Evolutionary conservation across 2,113 vertebrate species (phyloP).

Genomic region (Rhinoptilus africanus): DNA sequence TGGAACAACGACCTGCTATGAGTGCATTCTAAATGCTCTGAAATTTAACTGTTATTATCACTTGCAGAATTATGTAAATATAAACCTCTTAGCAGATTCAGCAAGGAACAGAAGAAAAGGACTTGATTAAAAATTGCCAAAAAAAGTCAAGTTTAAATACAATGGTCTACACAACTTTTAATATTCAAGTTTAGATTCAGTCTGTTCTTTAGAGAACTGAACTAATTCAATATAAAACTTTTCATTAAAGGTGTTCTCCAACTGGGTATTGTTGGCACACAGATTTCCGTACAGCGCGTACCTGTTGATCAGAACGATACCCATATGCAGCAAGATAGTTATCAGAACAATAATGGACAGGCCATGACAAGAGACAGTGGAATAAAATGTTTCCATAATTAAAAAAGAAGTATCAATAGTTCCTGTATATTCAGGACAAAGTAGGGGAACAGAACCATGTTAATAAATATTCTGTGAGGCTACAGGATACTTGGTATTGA

Average conservation of each 20-base stretch:
- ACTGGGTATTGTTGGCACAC: not conserved
- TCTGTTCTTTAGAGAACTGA: not conserved
- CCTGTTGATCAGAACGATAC: not conserved
- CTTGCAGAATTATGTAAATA: not conserved
- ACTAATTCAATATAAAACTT: slow-evolving; percentile 21
- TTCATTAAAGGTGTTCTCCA: slow-evolving; percentile 18
- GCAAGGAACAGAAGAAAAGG: not conserved
- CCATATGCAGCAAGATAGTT: not conserved
- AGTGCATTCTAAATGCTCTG: slow-evolving; percentile 2
- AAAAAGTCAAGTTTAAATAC: not conserved
- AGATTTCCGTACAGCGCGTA: not conserved
- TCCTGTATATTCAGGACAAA: not conserved
- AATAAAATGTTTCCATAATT: slow-evolving; percentile 7
- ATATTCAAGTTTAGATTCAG: not conserved
- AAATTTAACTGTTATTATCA: not conserved
- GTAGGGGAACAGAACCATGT: not conserved
- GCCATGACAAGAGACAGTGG: not conserved
- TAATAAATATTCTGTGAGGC: not conserved
- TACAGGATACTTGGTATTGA: not conserved
- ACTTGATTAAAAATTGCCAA: not conserved
- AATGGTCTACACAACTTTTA: not conserved
- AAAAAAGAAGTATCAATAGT: not conserved
- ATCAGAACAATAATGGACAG: slow-evolving; percentile 10
- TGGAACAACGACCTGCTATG: not conserved
- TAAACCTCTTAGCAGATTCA: not conserved